phyloP scores from a whole-genome alignment of 2,888 invertebrate species.

The Athripsodes cinereus region DNA sequence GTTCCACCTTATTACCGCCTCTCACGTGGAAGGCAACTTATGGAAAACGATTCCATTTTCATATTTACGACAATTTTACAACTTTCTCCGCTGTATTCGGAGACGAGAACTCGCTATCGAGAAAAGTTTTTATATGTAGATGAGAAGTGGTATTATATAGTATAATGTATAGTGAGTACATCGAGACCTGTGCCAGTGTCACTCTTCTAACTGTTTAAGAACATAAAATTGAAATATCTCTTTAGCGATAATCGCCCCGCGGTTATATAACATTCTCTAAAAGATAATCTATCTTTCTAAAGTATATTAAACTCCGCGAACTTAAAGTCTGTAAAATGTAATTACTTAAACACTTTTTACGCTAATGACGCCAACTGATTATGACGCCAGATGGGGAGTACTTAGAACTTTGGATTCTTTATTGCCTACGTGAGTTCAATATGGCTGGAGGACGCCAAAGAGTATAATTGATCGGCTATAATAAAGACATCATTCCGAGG shows the following conservation, averaged over 20 bases:
- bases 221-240: constrained; percentile 24
- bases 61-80: constrained; percentile 29
- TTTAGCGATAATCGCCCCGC: constrained; percentile 18
- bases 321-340: not conserved
- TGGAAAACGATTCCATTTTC: constrained; percentile 28
- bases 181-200: constrained; percentile 10
- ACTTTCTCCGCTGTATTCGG: constrained; percentile 22
- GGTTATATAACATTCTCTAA: constrained; percentile 9
- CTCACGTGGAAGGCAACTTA: constrained; percentile 12
- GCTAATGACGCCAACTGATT: not conserved
- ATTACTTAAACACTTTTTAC: constrained; percentile 1
- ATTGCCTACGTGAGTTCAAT: constrained; percentile 1
- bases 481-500: too few relatives aligned
- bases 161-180: too few relatives aligned
- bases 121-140: constrained; percentile 24
- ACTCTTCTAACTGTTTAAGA: constrained; percentile 13
- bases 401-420: not conserved
- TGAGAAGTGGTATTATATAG: too few relatives aligned
- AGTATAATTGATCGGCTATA: too few relatives aligned
- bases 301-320: not conserved
- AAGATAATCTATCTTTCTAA: not conserved
- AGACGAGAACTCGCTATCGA: constrained; percentile 25
- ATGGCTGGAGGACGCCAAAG: too few relatives aligned
- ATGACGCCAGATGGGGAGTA: not conserved
- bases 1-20: not conserved